Percentiles rank a stretch among this genome's conserved stretches.
These are phyloP conservation scores for Phaonia tiefii DNA, from an alignment of 2,888 invertebrate species.

Conservation along the genomic window DNA sequence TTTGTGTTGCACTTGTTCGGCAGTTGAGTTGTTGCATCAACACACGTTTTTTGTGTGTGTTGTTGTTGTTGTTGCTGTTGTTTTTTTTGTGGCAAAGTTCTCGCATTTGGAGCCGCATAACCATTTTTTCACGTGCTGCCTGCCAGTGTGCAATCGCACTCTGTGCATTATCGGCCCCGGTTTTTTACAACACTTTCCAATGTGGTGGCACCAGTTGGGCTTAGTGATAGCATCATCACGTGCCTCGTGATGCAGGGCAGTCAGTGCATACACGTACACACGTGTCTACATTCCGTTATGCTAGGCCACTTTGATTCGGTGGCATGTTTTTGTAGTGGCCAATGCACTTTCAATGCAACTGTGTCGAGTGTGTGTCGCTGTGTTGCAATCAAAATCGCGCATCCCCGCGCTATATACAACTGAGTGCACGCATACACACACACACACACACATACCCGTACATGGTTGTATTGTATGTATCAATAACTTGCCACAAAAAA, in stretches of 20 bases:
- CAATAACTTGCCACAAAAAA: constrained; percentile 35
- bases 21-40: background rate
- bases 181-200: too few species aligned
- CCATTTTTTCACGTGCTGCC: constrained; percentile 66
- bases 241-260: constrained; percentile 36
- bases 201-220: background rate
- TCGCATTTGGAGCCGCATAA: constrained; percentile 58
- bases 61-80: constrained; percentile 51
- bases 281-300: background rate
- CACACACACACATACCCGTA: background rate
- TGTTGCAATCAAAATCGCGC: constrained; percentile 48
- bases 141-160: too few species aligned
- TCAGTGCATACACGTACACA: constrained; percentile 11
- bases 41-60: constrained; percentile 18
- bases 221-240: constrained; percentile 60
- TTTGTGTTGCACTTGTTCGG: constrained; percentile 18
- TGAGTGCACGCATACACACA: background rate
- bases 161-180: background rate
- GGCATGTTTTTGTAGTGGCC: constrained; percentile 14
- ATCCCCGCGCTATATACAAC: constrained; percentile 12
- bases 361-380: background rate
- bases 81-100: background rate
- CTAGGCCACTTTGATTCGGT: background rate
- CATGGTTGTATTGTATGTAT: constrained; percentile 30
- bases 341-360: too few species aligned